These are phyloP conservation scores for Drosophila novamexicana DNA, from an alignment of 1,140 invertebrate species.

Conservation along the genomic window DNA sequence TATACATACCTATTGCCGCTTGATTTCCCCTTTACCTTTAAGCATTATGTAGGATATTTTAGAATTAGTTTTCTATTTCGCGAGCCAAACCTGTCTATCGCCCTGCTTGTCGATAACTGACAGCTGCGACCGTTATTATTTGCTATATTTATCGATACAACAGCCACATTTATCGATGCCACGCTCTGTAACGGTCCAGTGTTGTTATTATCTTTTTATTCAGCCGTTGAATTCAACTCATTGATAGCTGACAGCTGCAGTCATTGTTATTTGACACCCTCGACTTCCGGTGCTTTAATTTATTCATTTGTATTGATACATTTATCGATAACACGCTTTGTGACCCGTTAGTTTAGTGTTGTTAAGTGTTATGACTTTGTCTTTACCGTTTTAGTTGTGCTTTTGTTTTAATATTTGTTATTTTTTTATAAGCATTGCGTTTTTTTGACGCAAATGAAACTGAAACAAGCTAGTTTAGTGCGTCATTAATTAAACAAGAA, in stretches of 20 bases:
- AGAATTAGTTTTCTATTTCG: too few relatives aligned
- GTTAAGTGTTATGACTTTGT: slow-evolving; percentile 8
- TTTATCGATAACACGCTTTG: slow-evolving; percentile 1
- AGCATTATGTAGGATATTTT: too few relatives aligned
- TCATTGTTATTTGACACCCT: too few relatives aligned
- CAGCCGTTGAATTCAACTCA: background rate
- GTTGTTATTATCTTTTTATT: too few relatives aligned
- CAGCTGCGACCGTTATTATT: too few relatives aligned
- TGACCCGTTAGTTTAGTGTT: background rate
- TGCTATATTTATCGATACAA: too few relatives aligned
- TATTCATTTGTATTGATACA: slow-evolving; percentile 41
- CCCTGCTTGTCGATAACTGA: too few relatives aligned
- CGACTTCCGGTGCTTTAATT: background rate
- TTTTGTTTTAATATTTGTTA: slow-evolving; percentile 17
- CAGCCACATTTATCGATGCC: too few relatives aligned
- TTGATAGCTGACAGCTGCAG: too few relatives aligned
- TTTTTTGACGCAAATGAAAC: slow-evolving; percentile 63
- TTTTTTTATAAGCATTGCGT: slow-evolving; percentile 41
- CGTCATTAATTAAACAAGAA: slow-evolving; percentile 75
- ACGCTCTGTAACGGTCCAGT: too few relatives aligned
- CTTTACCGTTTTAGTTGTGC: slow-evolving; percentile 2
- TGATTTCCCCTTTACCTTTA: too few relatives aligned
- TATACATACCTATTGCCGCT: background rate
- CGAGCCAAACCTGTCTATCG: too few relatives aligned
- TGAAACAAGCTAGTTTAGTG: slow-evolving; percentile 56